Percentiles rank a stretch among this genome's conserved stretches.
Conservation (phyloP, 2,113 vertebrate species). For the Bombycilla garrulus region DNA sequence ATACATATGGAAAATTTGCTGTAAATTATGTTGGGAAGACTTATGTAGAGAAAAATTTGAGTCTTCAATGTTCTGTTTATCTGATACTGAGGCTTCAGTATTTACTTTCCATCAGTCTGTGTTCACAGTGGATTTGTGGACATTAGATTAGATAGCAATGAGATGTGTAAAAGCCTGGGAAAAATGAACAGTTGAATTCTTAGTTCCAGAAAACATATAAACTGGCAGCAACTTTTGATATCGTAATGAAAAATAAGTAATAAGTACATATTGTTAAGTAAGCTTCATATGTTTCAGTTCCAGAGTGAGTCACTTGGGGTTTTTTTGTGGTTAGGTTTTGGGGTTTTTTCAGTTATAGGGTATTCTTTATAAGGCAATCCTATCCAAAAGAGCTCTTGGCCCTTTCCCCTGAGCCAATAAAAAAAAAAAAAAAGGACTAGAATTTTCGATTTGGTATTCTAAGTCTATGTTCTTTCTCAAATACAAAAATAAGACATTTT, state of each 20-base stretch:
- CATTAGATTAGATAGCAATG: constrained; percentile 25
- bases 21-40: not conserved
- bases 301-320: not conserved
- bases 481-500: not conserved
- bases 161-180: constrained; percentile 39
- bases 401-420: not conserved
- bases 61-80: not conserved
- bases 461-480: not conserved
- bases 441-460: not conserved
- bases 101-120: constrained; percentile 40
- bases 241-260: not conserved
- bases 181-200: not conserved
- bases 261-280: not conserved
- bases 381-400: not conserved
- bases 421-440: not conserved
- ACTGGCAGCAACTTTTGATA: not conserved
- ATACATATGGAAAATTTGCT: not conserved
- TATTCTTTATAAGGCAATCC: not conserved
- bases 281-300: not conserved
- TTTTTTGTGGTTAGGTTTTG: not conserved
- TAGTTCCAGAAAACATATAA: not conserved
- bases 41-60: not conserved
- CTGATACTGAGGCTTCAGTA: not conserved
- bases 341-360: not conserved
- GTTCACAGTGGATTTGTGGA: constrained; percentile 40